Conservation (phyloP, 1,140 invertebrate genomes). For the Leptinotarsa undecemlineata region DNA sequence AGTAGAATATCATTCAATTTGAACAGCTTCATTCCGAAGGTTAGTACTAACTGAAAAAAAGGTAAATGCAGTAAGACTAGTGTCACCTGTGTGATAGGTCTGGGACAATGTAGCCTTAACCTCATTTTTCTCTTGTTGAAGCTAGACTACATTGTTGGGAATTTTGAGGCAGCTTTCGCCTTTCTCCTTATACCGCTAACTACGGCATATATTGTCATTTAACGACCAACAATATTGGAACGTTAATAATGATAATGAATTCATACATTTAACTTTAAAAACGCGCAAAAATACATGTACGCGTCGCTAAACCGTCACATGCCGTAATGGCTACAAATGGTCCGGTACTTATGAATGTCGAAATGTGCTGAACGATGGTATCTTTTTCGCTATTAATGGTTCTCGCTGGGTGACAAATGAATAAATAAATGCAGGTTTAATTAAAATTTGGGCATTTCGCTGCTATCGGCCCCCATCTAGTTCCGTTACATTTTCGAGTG, state of each 20-base stretch:
- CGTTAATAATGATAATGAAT: constrained; percentile 6
- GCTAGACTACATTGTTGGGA: no score
- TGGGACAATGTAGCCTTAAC: no score
- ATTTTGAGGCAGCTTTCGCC: no score
- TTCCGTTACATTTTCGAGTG: constrained; percentile 13
- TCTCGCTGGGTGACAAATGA: constrained; percentile 16
- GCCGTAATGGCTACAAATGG: constrained; percentile 23
- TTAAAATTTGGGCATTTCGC: constrained; percentile 21
- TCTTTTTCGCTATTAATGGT: constrained; percentile 12
- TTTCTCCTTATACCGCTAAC: no score
- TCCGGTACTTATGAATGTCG: constrained; percentile 13
- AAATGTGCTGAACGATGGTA: constrained; percentile 10
- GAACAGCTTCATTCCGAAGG: no score
- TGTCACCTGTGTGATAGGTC: no score
- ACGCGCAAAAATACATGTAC: neutral
- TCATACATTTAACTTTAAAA: neutral
- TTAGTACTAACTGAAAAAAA: no score
- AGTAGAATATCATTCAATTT: no score
- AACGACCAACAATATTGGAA: neutral
- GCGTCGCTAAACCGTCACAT: neutral
- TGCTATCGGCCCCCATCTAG: constrained; percentile 6
- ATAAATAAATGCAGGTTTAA: constrained; percentile 18
- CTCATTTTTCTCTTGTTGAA: no score
- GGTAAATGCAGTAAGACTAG: no score
- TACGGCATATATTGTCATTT: no score